Conservation (phyloP, 1,140 invertebrate genomes). For the Helicoverpa armigera region DNA sequence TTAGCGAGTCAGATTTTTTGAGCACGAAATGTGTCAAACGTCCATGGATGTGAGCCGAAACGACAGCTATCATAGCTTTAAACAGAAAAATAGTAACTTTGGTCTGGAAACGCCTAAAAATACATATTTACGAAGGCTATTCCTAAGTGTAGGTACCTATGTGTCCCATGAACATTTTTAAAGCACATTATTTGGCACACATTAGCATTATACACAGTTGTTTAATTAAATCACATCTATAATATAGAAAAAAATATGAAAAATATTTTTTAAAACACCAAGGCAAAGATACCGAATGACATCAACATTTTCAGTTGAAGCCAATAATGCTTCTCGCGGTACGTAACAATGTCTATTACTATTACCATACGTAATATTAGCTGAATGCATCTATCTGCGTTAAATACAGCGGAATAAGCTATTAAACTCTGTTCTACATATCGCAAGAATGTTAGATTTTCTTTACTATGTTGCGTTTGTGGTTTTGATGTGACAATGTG, state of each 20-base stretch:
- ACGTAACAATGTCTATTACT: conserved; percentile 14
- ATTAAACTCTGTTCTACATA: conserved; percentile 14
- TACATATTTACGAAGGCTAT: no score
- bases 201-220: no score
- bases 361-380: conserved; percentile 13
- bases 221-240: no score
- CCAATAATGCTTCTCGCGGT: conserved; percentile 10
- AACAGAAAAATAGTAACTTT: no score
- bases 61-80: no score
- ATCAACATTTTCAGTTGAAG: background rate
- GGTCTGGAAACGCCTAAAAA: no score
- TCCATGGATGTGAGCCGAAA: background rate
- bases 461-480: background rate
- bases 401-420: conserved; percentile 20
- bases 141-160: no score
- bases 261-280: background rate
- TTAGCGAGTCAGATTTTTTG: no score
- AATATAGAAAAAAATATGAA: no score
- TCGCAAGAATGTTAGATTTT: conserved; percentile 21
- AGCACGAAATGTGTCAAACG: no score
- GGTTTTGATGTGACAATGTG: background rate
- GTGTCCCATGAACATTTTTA: no score
- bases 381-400: conserved; percentile 36
- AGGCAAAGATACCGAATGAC: background rate
- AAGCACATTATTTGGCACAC: no score